Evolutionary conservation across 2,113 vertebrate genomes (phyloP), one percentile per base, ranked within the genome.

Genomic region (Colinus virginianus): DNA sequence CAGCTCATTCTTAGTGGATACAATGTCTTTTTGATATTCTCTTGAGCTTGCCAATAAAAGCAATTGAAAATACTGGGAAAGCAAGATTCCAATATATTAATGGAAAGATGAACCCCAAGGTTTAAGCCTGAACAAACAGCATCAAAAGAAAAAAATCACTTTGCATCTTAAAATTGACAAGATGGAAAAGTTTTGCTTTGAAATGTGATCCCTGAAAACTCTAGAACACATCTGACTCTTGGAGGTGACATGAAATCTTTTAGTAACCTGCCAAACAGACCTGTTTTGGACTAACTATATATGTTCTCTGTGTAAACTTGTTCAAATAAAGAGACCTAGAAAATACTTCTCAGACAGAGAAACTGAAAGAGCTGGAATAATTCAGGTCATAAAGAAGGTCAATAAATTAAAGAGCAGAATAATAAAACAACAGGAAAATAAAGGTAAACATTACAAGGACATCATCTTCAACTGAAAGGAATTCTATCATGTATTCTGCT

Each of bases 101-200:
- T 0, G 2, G 17, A 80, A 38, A 80, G 17, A 3, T 51, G 34
- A 86, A 75, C 32, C 19, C 66, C 46, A 19, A 81, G 38, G 43
- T 19, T 45, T 32, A 86, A 86, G 49, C 0, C 0, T 68, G 66
- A 61, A 75, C 9, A 70, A 67, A 40, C 26, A 1, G 0, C 18
- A 80, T 83, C 42, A 86, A 88, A 92, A 40, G 14, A 45, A 6
- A 2, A 23, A 51, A 34, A 21, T 64, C 3, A 19, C 9, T 59
- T 81, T 67, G 9, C 21, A 59, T 92, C 87, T 90, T 69, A 85
- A 91, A 78, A 36, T 16, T 84, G 61, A 64, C 25, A 72, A 76
- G 67, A 61, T 23, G 0, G 68, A 83, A 72, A 76, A 2, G 3
- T 86, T 87, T 89, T 87, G 46, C 32, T 91, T 90, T 90, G 56